Base-by-base conservation (phyloP, 2,888 invertebrate genomes). In the Colletes collaris region DNA sequence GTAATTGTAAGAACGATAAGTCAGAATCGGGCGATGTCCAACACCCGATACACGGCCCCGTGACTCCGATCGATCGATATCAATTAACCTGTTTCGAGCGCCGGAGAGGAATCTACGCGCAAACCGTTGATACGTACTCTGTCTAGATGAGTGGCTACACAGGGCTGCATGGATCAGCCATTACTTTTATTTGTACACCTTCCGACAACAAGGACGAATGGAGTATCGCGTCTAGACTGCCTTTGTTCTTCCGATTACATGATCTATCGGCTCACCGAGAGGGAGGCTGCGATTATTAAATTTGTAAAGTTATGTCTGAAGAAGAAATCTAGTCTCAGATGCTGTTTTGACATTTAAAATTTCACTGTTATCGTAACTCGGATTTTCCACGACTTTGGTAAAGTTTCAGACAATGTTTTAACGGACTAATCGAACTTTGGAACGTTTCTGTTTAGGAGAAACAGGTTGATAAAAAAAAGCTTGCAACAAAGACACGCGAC, bases 1-100 rank as follows among this genome's bases (percentile, higher is more conserved):
- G 27, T 13, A 62, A 62, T 62, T 62, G 62, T 49, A 62, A 62
- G 49, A 49, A 49, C 13, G 49, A 35, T 62, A 62, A 49, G 49
- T 49, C 27, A 27, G 27, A 0, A 27, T 27, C 2, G 27, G 27
- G 27, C 27, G 27, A 19, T 27, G 46, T 46, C 8, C n/a, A 7
- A 7, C 27, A 5, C 49, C 7, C 27, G 27, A 62, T n/a, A 62
- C 46, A 62, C 10, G 62, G 27, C 13, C 27, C 13, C 46, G 4
- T 7, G 49, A 11, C 8, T 49, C 27, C 2, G 13, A 0, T 16
- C 62, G 62, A 62, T 62, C 62, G n/a, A 62, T 62, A 62, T 62
- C 49, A 62, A 62, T 62, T 62, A 49, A 27, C 13, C 49, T 8
- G 46, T 6, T 27, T 46, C n/a, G n/a, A 62, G 62, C 8, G 13